Evolutionary conservation across 2,888 invertebrate species (phyloP).

Genomic region (Phanerotoma sp.): DNA sequence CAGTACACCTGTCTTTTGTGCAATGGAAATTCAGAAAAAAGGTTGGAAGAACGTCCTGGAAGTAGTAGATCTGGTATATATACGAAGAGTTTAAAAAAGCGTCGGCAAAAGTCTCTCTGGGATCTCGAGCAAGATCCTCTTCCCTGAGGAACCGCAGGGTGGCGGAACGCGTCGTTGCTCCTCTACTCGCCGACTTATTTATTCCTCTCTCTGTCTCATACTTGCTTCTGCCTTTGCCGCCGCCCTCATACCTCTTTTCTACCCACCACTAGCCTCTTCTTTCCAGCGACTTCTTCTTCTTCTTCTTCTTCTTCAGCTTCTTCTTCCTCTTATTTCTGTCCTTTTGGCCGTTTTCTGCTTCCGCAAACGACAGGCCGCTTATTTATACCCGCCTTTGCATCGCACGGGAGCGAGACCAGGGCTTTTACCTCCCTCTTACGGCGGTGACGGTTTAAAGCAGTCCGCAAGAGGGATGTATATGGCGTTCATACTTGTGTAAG

Average conservation of each 20-base stretch:
- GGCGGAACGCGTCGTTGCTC: background rate
- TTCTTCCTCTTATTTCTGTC: slow-evolving; percentile 51
- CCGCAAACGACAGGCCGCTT: slow-evolving; percentile 58
- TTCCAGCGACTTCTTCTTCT: slow-evolving; percentile 47
- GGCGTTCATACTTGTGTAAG: slow-evolving; percentile 15
- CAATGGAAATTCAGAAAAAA: slow-evolving; percentile 23
- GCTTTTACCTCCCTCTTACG: slow-evolving; percentile 39
- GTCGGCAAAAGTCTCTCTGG: slow-evolving; percentile 6
- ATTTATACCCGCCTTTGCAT: slow-evolving; percentile 58
- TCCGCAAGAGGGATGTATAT: slow-evolving; percentile 11
- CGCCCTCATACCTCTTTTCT: slow-evolving; percentile 14
- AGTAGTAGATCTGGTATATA: slow-evolving; percentile 1
- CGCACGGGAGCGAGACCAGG: slow-evolving; percentile 46
- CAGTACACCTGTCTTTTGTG: slow-evolving; percentile 22
- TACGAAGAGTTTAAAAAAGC: background rate
- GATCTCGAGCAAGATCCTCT: slow-evolving; percentile 9
- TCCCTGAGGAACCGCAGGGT: slow-evolving; percentile 8
- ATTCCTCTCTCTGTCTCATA: slow-evolving; percentile 52
- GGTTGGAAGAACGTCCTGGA: slow-evolving; percentile 6
- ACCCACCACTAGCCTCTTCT: slow-evolving; percentile 34
- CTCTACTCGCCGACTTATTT: slow-evolving; percentile 47
- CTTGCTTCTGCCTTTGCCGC: slow-evolving; percentile 32
- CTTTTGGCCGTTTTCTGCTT: slow-evolving; percentile 57
- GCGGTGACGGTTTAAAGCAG: background rate
- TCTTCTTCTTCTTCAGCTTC: slow-evolving; percentile 51